Conservation (phyloP, 2,888 invertebrate species). For the Drosophila ezoana region DNA sequence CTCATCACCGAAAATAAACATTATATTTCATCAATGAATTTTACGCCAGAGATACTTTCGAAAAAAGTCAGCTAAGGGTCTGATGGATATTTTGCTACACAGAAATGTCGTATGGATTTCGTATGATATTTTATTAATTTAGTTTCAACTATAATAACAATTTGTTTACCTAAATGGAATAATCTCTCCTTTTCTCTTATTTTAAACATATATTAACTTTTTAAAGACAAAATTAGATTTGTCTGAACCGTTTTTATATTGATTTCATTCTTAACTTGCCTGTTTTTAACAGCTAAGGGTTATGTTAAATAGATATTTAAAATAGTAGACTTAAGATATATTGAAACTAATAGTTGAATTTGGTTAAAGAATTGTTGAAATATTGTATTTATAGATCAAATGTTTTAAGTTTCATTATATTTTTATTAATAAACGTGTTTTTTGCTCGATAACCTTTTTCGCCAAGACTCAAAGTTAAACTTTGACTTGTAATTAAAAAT, state of each 20-base stretch:
- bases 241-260: conserved; percentile 2
- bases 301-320: conserved; percentile 4
- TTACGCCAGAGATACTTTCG: too few species aligned
- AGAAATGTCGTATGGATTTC: too few species aligned
- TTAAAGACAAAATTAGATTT: not conserved
- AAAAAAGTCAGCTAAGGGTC: too few species aligned
- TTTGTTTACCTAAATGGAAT: too few species aligned
- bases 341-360: not conserved
- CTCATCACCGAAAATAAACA: too few species aligned
- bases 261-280: not conserved
- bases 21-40: too few species aligned
- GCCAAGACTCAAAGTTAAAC: not conserved
- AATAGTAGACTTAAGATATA: not conserved
- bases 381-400: not conserved
- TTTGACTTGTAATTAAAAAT: conserved; percentile 1
- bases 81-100: too few species aligned
- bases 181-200: too few species aligned
- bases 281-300: conserved; percentile 7
- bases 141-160: too few species aligned
- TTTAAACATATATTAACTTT: too few species aligned
- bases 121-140: too few species aligned
- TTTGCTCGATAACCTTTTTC: conserved; percentile 2
- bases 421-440: conserved; percentile 17
- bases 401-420: not conserved
- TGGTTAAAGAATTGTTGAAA: conserved; percentile 5